Evolutionary conservation across 2,113 vertebrate species (phyloP).

Genomic region (Varanus komodoensis): DNA sequence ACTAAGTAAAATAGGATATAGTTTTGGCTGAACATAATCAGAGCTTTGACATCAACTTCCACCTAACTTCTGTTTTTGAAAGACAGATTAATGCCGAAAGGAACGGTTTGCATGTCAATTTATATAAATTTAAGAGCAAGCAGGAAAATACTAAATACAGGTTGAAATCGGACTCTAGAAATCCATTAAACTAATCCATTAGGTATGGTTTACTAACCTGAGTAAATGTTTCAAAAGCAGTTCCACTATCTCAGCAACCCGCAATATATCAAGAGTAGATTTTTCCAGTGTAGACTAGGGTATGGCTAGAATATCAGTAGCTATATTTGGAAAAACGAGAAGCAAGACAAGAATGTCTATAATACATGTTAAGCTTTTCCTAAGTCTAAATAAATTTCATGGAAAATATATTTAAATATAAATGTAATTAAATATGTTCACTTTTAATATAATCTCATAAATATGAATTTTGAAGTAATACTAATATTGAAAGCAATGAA

Average conservation of each 20-base stretch:
- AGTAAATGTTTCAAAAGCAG: constrained; percentile 26
- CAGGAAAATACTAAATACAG: constrained; percentile 1
- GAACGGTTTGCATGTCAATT: neutral
- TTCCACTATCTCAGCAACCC: neutral
- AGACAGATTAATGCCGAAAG: constrained; percentile 14
- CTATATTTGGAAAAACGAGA: constrained; percentile 4
- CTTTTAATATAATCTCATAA: constrained; percentile 32
- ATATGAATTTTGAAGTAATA: constrained; percentile 14
- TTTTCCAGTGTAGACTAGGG: constrained; percentile 15
- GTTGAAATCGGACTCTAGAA: neutral
- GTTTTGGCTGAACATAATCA: neutral
- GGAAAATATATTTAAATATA: constrained; percentile 25
- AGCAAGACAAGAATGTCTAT: constrained; percentile 36
- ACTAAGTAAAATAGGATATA: neutral
- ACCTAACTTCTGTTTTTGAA: constrained; percentile 20
- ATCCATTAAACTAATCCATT: constrained; percentile 1
- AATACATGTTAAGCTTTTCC: constrained; percentile 7
- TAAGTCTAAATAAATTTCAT: constrained; percentile 12
- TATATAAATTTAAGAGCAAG: neutral
- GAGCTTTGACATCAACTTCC: neutral
- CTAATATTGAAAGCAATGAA: constrained; percentile 6
- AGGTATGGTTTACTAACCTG: constrained; percentile 19
- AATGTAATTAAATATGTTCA: constrained; percentile 4
- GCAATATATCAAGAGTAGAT: neutral
- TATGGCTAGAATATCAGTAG: neutral